These are phyloP conservation scores for Pica pica DNA, from an alignment of 2,113 vertebrate genomes.

Conservation along the genomic window DNA sequence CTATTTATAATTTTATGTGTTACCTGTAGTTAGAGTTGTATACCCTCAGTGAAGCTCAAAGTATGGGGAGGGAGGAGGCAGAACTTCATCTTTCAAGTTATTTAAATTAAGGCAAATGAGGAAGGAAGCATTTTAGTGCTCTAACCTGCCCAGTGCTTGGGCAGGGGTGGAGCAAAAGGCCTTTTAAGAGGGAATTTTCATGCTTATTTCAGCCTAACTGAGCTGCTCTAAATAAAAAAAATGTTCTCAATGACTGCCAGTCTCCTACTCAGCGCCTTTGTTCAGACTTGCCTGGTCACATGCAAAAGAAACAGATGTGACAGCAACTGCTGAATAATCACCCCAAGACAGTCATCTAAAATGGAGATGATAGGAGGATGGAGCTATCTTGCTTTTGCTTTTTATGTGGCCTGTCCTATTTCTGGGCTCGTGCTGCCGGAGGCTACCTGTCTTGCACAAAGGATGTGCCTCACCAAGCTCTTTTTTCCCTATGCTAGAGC, in stretches of 20 bases:
- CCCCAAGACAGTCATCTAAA: not conserved
- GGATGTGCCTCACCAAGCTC: not conserved
- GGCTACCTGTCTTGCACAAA: not conserved
- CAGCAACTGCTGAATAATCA: conserved; percentile 32
- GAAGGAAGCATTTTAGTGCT: not conserved
- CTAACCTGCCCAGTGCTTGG: not conserved
- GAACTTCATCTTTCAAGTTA: not conserved
- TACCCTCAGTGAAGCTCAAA: not conserved
- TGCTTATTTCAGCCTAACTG: not conserved
- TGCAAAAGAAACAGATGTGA: not conserved
- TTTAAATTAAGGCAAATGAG: not conserved
- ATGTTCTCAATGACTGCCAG: not conserved
- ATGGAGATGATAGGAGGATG: not conserved
- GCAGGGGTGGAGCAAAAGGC: not conserved
- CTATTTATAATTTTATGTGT: not conserved
- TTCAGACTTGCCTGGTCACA: not conserved
- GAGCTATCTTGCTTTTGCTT: not conserved
- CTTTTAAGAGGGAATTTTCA: not conserved
- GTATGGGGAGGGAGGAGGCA: not conserved
- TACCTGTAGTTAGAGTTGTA: not conserved
- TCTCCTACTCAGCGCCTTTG: not conserved
- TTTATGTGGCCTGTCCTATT: not conserved
- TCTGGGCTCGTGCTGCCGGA: not conserved
- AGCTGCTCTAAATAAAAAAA: not conserved
- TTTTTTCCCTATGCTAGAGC: not conserved